Conservation (phyloP, 2,113 vertebrate genomes). For the Gallinago undulata region DNA sequence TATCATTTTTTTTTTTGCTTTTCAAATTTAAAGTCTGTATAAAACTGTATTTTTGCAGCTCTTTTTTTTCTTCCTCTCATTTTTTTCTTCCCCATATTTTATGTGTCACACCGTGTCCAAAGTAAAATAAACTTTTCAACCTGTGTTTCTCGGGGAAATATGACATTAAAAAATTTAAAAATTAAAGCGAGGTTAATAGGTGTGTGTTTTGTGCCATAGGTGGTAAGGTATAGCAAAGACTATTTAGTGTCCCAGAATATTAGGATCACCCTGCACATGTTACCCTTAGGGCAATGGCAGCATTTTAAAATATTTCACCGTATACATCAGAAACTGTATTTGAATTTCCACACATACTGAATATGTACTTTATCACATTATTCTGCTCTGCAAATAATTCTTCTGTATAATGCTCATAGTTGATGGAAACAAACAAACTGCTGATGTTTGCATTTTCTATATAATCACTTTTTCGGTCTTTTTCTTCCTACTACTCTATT, state of each 20-base stretch:
- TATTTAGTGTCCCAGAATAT: not conserved
- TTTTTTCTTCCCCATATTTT: not conserved
- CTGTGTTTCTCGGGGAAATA: not conserved
- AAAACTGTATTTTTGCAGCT: not conserved
- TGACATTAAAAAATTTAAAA: not conserved
- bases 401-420: not conserved
- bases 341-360: not conserved
- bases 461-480: not conserved
- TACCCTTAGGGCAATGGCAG: not conserved
- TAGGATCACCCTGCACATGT: not conserved
- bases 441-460: not conserved
- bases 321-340: not conserved
- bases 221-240: not conserved
- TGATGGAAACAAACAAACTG: not conserved
- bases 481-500: not conserved
- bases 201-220: not conserved
- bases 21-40: not conserved
- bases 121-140: not conserved
- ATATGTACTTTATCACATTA: not conserved
- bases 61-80: not conserved
- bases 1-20: not conserved
- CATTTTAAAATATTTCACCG: not conserved
- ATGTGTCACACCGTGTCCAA: not conserved
- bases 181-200: not conserved
- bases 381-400: not conserved